These are phyloP conservation scores for Globia sparganii DNA, from an alignment of 2,888 invertebrate genomes.

Conservation along the genomic window DNA sequence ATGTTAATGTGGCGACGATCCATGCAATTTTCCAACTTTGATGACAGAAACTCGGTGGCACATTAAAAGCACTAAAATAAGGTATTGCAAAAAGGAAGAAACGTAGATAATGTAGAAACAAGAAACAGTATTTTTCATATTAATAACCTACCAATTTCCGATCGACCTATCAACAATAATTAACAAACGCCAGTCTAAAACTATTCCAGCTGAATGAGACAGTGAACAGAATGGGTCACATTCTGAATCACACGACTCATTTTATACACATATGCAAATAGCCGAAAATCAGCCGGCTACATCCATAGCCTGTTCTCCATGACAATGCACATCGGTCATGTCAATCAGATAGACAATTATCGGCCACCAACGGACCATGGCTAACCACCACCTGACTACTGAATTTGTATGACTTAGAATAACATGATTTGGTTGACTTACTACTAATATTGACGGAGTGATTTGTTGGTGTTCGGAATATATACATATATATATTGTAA, in stretches of 20 bases:
- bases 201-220: not conserved
- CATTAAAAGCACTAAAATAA: too few species aligned
- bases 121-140: not conserved
- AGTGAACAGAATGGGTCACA: not conserved
- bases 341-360: conserved; percentile 86
- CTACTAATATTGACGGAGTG: conserved; percentile 7
- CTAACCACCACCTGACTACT: conserved; percentile 80
- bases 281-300: conserved; percentile 36
- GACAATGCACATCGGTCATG: conserved; percentile 76
- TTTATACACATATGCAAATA: conserved; percentile 40
- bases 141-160: not conserved
- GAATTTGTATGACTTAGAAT: conserved; percentile 71
- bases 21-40: not conserved
- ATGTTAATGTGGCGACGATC: not conserved
- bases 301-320: conserved; percentile 44
- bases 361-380: conserved; percentile 78
- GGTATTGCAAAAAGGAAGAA: not conserved
- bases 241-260: conserved; percentile 20
- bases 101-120: not conserved
- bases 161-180: not conserved
- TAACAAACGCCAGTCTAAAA: not conserved
- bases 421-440: conserved; percentile 58
- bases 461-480: conserved; percentile 31
- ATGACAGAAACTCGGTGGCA: too few species aligned
- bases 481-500: not conserved